Evolutionary conservation across 2,888 invertebrate genomes (phyloP).

Genomic region (Sinhomidia bicolor): DNA sequence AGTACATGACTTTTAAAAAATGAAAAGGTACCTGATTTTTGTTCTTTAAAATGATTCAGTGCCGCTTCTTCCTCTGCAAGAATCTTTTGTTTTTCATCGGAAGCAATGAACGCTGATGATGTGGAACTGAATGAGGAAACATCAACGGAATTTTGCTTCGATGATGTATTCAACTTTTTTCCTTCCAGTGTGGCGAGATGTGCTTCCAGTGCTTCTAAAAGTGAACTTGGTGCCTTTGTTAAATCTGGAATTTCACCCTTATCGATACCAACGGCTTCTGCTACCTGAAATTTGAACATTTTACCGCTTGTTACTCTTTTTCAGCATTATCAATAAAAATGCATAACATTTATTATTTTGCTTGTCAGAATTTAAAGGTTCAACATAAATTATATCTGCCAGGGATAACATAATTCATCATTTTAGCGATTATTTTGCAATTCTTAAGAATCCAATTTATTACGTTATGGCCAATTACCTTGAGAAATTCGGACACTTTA

Average conservation of each 20-base stretch:
- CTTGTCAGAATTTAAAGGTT: slow-evolving; percentile 23
- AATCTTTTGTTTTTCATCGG: slow-evolving; percentile 88
- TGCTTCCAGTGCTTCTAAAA: slow-evolving; percentile 97
- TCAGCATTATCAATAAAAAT: not conserved
- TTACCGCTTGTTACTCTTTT: too few relatives aligned
- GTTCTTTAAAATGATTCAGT: slow-evolving; percentile 96
- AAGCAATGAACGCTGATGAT: slow-evolving; percentile 79
- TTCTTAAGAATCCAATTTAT: not conserved
- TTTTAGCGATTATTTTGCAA: not conserved
- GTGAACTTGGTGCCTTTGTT: slow-evolving; percentile 98
- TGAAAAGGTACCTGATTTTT: slow-evolving; percentile 62
- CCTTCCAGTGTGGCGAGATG: slow-evolving; percentile 97
- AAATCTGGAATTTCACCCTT: slow-evolving; percentile 99
- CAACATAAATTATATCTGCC: slow-evolving; percentile 50
- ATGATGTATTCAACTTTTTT: slow-evolving; percentile 85
- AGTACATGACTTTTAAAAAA: not conserved
- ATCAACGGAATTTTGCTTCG: slow-evolving; percentile 79
- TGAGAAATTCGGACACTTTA: slow-evolving; percentile 98
- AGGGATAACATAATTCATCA: slow-evolving; percentile 69
- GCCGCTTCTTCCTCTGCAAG: slow-evolving; percentile 98
- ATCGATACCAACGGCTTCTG: slow-evolving; percentile 95
- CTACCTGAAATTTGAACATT: slow-evolving; percentile 78
- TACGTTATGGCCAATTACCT: slow-evolving; percentile 82
- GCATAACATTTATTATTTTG: not conserved
- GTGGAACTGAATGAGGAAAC: slow-evolving; percentile 79